Conservation (phyloP, 2,888 invertebrate genomes). For the Bhutanitis thaidina region DNA sequence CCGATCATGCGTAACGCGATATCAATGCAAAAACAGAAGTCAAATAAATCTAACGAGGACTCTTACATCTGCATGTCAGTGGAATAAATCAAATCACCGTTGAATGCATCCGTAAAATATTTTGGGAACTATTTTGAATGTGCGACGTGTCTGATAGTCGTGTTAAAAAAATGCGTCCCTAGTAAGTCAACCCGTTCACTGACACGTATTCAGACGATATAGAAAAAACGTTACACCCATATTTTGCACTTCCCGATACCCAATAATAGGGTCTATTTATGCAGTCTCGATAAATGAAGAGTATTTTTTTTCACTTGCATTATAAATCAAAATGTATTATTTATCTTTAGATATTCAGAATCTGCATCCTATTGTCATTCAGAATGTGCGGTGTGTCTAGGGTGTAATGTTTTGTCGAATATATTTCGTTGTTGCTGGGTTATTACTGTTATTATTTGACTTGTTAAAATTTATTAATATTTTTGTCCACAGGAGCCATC, state of each 20-base stretch:
- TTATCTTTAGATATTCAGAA: constrained; percentile 77
- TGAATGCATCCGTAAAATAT: constrained; percentile 77
- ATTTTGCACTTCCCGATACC: constrained; percentile 77
- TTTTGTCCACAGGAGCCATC: background rate
- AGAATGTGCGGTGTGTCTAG: constrained; percentile 77
- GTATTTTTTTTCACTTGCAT: constrained; percentile 73
- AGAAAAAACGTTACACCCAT: constrained; percentile 75
- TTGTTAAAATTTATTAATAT: constrained; percentile 17
- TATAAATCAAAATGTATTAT: constrained; percentile 81
- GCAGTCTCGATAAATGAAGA: constrained; percentile 79
- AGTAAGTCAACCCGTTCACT: constrained; percentile 74
- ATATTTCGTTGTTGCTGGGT: constrained; percentile 41
- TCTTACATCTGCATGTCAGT: constrained; percentile 77
- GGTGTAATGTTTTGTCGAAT: constrained; percentile 73
- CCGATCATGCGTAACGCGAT: constrained; percentile 70
- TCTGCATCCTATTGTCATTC: constrained; percentile 79
- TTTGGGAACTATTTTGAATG: constrained; percentile 77
- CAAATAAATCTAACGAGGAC: constrained; percentile 78
- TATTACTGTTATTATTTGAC: constrained; percentile 44
- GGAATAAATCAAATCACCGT: constrained; percentile 79
- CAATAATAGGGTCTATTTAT: constrained; percentile 79
- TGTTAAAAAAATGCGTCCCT: constrained; percentile 55
- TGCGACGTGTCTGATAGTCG: constrained; percentile 41
- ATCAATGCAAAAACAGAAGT: constrained; percentile 74
- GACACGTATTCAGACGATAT: constrained; percentile 69